Conservation (phyloP, 1,140 invertebrate genomes). For the Pachyrhynchus sulphureomaculatus region DNA sequence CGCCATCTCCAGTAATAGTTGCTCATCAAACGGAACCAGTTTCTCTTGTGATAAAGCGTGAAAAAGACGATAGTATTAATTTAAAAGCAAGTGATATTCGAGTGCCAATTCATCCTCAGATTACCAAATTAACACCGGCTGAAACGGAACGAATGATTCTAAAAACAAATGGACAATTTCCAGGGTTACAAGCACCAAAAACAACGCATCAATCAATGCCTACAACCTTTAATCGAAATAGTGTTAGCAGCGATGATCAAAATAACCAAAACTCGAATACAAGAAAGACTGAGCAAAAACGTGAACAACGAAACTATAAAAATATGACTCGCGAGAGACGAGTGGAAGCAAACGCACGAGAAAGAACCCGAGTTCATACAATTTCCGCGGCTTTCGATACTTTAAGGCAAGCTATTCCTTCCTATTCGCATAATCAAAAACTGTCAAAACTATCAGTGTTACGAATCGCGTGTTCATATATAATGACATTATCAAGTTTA, state of each 20-base stretch:
- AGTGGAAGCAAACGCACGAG: conserved; percentile 91
- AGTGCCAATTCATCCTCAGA: conserved; percentile 58
- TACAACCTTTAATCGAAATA: background rate
- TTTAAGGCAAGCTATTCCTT: conserved; percentile 77
- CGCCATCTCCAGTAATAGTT: conserved; percentile 27
- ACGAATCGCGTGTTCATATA: conserved; percentile 88
- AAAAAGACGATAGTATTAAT: conserved; percentile 20
- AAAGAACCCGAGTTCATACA: conserved; percentile 89
- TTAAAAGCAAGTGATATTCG: conserved; percentile 49
- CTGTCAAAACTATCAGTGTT: conserved; percentile 89
- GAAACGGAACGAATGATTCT: conserved; percentile 40
- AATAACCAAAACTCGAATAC: background rate
- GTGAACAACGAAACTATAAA: conserved; percentile 87
- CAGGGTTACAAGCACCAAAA: conserved; percentile 32
- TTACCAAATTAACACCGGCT: conserved; percentile 46
- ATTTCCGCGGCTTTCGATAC: conserved; percentile 94
- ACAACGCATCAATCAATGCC: background rate
- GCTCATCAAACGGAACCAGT: conserved; percentile 53
- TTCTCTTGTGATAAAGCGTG: conserved; percentile 50
- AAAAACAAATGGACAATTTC: conserved; percentile 42
- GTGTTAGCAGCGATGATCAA: no score
- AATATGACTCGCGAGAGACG: conserved; percentile 90
- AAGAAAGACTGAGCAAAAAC: conserved; percentile 44
- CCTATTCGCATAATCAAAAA: conserved; percentile 91
- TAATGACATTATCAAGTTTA: conserved; percentile 73